phyloP scores from a whole-genome alignment of 2,797 vertebrate genomes.

The Moxostoma hubbsi region DNA sequence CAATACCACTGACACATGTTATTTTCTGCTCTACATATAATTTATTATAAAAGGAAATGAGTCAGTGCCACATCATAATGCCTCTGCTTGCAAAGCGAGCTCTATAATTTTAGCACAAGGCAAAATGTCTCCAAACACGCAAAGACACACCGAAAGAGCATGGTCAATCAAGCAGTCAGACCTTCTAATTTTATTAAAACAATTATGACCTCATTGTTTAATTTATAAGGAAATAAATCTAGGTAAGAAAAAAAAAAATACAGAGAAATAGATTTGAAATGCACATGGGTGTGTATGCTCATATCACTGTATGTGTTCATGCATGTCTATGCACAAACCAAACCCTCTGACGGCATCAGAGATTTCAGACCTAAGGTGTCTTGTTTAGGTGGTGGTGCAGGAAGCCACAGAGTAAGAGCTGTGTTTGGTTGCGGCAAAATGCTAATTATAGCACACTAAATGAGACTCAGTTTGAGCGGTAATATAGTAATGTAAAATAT shows the following conservation, averaged over 20 bases:
- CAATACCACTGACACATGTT: constrained; percentile 51
- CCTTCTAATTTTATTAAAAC: background rate
- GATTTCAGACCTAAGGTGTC: background rate
- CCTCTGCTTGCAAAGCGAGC: constrained; percentile 6
- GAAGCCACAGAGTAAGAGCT: too few relatives aligned
- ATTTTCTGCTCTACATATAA: constrained; percentile 61
- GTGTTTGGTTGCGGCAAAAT: too few relatives aligned
- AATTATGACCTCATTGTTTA: background rate
- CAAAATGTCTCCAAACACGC: constrained; percentile 5
- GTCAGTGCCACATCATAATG: constrained; percentile 56
- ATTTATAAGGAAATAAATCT: constrained; percentile 18
- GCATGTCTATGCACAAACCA: background rate
- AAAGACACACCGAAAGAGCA: background rate
- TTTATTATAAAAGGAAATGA: constrained; percentile 66
- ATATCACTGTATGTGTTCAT: background rate
- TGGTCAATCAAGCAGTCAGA: background rate
- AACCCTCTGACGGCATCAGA: constrained; percentile 11
- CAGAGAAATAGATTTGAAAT: too few relatives aligned
- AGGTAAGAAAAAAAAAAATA: background rate
- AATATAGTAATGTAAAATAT: too few relatives aligned
- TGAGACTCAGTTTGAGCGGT: too few relatives aligned
- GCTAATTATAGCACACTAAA: too few relatives aligned
- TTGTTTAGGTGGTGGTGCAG: too few relatives aligned
- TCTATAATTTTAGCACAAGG: constrained; percentile 32
- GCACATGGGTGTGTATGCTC: background rate